A percentile compares a stretch with the other conserved stretches of the same genome.
Evolutionary conservation across 2,797 vertebrate genomes (phyloP).

Genomic region (Mus caroli): DNA sequence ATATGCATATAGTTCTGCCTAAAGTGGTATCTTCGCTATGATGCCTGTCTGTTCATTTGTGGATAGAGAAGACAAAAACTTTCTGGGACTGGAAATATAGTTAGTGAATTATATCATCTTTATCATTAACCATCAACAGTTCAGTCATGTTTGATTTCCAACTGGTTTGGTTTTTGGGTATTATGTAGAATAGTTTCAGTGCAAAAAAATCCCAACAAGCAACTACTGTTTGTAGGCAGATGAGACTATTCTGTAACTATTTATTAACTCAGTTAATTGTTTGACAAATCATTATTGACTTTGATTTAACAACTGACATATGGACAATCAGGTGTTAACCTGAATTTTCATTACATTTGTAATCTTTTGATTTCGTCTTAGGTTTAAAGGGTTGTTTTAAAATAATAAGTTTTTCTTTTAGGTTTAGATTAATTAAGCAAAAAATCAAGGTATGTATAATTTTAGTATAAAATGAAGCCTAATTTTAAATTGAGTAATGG

Average conservation of each 20-base stretch:
- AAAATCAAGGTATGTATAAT: conserved; percentile 56
- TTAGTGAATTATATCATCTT: background rate
- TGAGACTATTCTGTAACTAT: conserved; percentile 81
- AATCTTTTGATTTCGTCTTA: conserved; percentile 72
- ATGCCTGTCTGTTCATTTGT: background rate
- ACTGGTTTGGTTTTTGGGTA: conserved; percentile 78
- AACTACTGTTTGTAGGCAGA: conserved; percentile 73
- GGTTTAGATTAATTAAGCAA: background rate
- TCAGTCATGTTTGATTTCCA: conserved; percentile 61
- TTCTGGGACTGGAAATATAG: background rate
- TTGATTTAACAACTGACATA: conserved; percentile 83
- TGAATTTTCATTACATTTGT: conserved; percentile 74
- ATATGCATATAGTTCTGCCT: background rate
- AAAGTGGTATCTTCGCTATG: accelerated
- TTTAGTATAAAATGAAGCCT: conserved; percentile 32
- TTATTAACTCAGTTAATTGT: conserved; percentile 89
- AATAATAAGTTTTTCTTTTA: conserved; percentile 49
- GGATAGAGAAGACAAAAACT: background rate
- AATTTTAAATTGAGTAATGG: conserved; percentile 51
- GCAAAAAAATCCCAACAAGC: conserved; percentile 81
- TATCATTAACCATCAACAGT: conserved; percentile 77
- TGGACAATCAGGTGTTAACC: conserved; percentile 85
- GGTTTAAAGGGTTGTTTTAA: background rate
- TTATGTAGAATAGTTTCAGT: conserved; percentile 76
- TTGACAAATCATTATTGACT: conserved; percentile 87